A percentile compares a stretch with the other conserved stretches of the same genome.
phyloP scores from a whole-genome alignment of 2,888 invertebrate genomes.

The Zeuzera pyrina region DNA sequence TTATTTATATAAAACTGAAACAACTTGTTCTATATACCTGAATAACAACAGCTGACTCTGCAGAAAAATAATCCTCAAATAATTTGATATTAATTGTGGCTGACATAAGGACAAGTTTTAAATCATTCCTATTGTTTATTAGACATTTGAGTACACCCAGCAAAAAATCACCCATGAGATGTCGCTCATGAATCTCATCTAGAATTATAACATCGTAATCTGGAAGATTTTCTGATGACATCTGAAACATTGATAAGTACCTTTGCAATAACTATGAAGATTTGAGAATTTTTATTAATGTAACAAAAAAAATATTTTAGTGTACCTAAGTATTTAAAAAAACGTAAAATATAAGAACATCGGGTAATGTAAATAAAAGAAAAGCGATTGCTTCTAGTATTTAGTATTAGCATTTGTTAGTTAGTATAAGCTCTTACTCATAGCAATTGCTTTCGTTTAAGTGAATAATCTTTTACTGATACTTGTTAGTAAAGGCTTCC shows the following conservation, averaged over 20 bases:
- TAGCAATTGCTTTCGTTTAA: too few relatives aligned
- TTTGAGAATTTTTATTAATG: not conserved
- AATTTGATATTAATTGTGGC: constrained; percentile 98
- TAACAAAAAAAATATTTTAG: not conserved
- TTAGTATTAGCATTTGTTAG: too few relatives aligned
- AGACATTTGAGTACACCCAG: constrained; percentile 96
- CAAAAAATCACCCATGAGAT: constrained; percentile 94
- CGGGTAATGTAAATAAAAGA: not conserved
- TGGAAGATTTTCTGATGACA: constrained; percentile 86
- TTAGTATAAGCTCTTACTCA: too few relatives aligned
- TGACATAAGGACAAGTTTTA: constrained; percentile 97
- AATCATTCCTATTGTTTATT: constrained; percentile 81
- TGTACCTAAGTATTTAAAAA: too few relatives aligned
- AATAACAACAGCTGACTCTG: constrained; percentile 85
- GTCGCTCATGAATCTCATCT: constrained; percentile 98
- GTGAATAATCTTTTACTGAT: too few relatives aligned
- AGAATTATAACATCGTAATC: constrained; percentile 94
- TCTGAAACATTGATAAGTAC: constrained; percentile 59
- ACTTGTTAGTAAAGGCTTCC: too few relatives aligned
- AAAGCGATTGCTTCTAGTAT: too few relatives aligned
- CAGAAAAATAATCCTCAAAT: constrained; percentile 90
- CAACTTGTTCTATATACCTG: too few relatives aligned
- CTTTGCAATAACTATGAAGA: not conserved
- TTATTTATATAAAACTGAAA: too few relatives aligned
- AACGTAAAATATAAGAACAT: not conserved